phyloP scores from a whole-genome alignment of 1,140 invertebrate species.

The Hestina assimilis region DNA sequence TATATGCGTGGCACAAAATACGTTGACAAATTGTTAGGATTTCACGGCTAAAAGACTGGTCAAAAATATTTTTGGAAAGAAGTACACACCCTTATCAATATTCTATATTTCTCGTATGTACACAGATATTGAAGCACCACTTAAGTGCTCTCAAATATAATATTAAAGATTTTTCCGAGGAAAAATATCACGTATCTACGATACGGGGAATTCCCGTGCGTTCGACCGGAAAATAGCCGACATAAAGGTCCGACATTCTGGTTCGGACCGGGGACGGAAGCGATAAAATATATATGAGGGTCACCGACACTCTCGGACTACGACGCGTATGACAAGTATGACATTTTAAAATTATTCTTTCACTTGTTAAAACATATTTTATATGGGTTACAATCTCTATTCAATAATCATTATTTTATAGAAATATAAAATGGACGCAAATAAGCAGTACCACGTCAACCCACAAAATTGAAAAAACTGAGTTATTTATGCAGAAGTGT shows the following conservation, averaged over 20 bases:
- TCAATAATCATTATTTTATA: too few species aligned
- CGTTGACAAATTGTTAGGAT: too few species aligned
- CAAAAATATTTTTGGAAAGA: neutral
- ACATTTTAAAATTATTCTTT: slow-evolving; percentile 21
- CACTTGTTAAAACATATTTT: neutral
- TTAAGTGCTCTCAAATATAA: slow-evolving; percentile 20
- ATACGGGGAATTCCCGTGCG: slow-evolving; percentile 64
- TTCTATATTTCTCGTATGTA: too few species aligned
- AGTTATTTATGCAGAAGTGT: too few species aligned
- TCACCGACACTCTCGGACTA: slow-evolving; percentile 36
- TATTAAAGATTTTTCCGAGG: slow-evolving; percentile 50
- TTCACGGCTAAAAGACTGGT: neutral
- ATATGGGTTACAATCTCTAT: too few species aligned
- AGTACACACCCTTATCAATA: too few species aligned
- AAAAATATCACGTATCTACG: slow-evolving; percentile 64
- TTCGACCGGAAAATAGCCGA: slow-evolving; percentile 72
- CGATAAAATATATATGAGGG: slow-evolving; percentile 63
- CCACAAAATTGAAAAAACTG: too few species aligned
- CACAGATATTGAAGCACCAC: slow-evolving; percentile 5
- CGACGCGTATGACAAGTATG: slow-evolving; percentile 34
- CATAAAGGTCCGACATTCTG: slow-evolving; percentile 70
- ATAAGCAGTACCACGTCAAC: too few species aligned
- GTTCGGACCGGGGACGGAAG: slow-evolving; percentile 51
- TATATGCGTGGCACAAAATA: too few species aligned
- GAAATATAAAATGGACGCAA: neutral